Percentiles rank a stretch among this genome's conserved stretches.
These are phyloP conservation scores for Ophioninae sp. DNA, from an alignment of 2,888 invertebrate genomes.

Conservation along the genomic window DNA sequence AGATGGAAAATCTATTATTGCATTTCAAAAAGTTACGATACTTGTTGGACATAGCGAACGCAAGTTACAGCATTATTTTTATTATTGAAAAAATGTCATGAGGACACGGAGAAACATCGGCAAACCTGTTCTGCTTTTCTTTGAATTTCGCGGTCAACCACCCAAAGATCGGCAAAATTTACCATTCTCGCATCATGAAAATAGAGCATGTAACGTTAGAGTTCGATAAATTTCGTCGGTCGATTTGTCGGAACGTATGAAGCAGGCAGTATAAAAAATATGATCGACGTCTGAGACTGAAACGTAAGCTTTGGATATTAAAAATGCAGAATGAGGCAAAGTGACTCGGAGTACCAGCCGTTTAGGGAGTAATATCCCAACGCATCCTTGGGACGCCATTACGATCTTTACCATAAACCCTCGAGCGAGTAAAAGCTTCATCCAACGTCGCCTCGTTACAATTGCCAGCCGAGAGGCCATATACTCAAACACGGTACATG, in stretches of 20 bases:
- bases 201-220: too few relatives aligned
- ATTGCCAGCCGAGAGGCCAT: slow-evolving; percentile 56
- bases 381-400: slow-evolving; percentile 38
- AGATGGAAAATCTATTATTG: too few relatives aligned
- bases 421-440: slow-evolving; percentile 49
- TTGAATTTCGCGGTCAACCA: too few relatives aligned
- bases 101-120: too few relatives aligned
- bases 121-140: too few relatives aligned
- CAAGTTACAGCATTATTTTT: too few relatives aligned
- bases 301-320: neutral
- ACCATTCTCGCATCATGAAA: too few relatives aligned
- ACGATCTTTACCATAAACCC: slow-evolving; percentile 51
- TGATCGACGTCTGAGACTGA: neutral
- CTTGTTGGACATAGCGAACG: too few relatives aligned
- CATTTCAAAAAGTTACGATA: too few relatives aligned
- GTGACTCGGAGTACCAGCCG: slow-evolving; percentile 69
- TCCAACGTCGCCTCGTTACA: slow-evolving; percentile 46
- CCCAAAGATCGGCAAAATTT: too few relatives aligned
- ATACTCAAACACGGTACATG: slow-evolving; percentile 34
- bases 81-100: too few relatives aligned
- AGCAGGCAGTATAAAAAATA: neutral
- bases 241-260: neutral
- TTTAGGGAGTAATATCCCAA: slow-evolving; percentile 53
- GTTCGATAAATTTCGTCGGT: too few relatives aligned
- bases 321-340: slow-evolving; percentile 55